Evolutionary conservation across 92 coral and sea anemone species (phyloP).

Genomic region (Palythoa grandis): DNA sequence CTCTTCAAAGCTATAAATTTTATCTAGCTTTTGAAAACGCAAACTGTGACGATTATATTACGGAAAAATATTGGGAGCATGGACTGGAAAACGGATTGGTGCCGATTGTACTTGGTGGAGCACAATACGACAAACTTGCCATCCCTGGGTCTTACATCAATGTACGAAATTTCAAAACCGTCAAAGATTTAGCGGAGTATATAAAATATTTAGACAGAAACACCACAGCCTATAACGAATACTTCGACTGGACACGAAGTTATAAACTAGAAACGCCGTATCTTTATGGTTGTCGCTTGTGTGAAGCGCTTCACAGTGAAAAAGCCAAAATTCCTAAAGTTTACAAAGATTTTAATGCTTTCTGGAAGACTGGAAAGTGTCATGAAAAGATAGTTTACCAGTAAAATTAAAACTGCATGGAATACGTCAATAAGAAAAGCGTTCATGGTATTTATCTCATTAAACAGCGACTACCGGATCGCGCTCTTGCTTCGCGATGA

Average conservation of each 20-base stretch:
- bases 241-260: constrained; percentile 57
- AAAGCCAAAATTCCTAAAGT: constrained; percentile 42
- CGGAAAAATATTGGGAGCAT: constrained; percentile 71
- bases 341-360: constrained; percentile 34
- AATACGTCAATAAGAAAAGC: too few species aligned
- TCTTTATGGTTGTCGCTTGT: constrained; percentile 58
- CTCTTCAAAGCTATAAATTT: constrained; percentile 49
- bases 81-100: constrained; percentile 66
- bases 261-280: constrained; percentile 59
- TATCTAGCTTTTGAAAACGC: constrained; percentile 67
- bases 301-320: constrained; percentile 48
- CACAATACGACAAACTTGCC: constrained; percentile 45
- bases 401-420: neutral
- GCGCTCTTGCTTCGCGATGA: too few species aligned
- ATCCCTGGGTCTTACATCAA: constrained; percentile 68
- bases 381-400: constrained; percentile 6
- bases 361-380: constrained; percentile 54
- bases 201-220: constrained; percentile 46
- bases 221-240: constrained; percentile 49
- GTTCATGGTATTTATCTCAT: too few species aligned
- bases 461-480: too few species aligned
- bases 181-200: constrained; percentile 55
- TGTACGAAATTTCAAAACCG: constrained; percentile 57
- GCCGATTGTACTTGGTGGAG: constrained; percentile 70
- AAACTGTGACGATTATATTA: constrained; percentile 62